phyloP scores from a whole-genome alignment of 2,113 vertebrate species.

The Ochotona princeps region DNA sequence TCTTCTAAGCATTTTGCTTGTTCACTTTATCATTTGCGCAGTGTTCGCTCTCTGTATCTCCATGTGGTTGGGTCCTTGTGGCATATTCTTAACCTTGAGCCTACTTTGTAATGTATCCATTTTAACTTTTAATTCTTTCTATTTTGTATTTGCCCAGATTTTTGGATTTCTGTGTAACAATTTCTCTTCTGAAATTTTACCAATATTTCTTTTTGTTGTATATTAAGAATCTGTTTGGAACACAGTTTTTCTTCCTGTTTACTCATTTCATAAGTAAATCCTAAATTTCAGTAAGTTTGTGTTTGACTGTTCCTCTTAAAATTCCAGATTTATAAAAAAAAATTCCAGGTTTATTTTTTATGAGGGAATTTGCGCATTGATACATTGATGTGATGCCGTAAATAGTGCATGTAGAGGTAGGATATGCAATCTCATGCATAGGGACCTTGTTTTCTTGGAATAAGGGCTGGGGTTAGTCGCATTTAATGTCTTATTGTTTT shows the following conservation, averaged over 20 bases:
- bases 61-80: background rate
- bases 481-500: conserved; percentile 37
- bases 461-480: background rate
- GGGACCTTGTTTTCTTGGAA: background rate
- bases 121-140: conserved; percentile 10
- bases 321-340: conserved; percentile 9
- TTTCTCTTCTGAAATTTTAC: conserved; percentile 6
- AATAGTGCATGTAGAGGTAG: too few species aligned
- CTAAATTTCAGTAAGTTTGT: conserved; percentile 49
- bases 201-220: background rate
- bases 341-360: conserved; percentile 43
- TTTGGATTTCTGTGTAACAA: background rate
- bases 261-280: background rate
- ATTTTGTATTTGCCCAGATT: background rate
- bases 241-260: conserved; percentile 7
- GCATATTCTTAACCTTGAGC: background rate
- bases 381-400: background rate
- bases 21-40: background rate
- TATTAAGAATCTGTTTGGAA: background rate
- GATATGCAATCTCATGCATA: background rate
- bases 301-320: conserved; percentile 28
- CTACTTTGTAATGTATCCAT: background rate
- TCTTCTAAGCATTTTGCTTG: background rate
- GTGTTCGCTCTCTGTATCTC: background rate
- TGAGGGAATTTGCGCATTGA: background rate